Conservation (phyloP, 2,797 vertebrate species). For the Periparus ater region DNA sequence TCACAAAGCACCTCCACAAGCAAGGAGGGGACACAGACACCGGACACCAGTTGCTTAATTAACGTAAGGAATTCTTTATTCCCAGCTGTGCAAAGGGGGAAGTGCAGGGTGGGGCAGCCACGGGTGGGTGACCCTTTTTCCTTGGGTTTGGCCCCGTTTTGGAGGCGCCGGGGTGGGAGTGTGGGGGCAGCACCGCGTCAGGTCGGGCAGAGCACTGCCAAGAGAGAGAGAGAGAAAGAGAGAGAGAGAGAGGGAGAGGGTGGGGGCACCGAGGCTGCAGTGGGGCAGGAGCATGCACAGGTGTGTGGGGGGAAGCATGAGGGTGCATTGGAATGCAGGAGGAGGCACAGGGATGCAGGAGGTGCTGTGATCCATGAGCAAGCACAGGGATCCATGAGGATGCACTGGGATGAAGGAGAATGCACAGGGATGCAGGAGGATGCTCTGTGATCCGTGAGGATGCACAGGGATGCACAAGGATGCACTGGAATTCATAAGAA, state of each 20-base stretch:
- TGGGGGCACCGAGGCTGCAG: background rate
- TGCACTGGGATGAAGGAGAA: too few species aligned
- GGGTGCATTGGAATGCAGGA: background rate
- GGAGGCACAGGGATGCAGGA: background rate
- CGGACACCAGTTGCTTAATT: background rate
- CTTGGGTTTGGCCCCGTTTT: background rate
- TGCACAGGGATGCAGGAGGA: fast-evolving
- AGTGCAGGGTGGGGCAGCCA: background rate
- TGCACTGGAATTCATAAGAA: too few species aligned
- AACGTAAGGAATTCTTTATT: conserved; percentile 55
- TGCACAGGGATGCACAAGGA: background rate
- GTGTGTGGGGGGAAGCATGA: background rate
- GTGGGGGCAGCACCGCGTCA: background rate
- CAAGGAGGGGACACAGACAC: background rate
- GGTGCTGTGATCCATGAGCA: too few species aligned
- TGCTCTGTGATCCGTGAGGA: fast-evolving
- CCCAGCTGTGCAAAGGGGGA: conserved; percentile 29
- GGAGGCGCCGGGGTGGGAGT: background rate
- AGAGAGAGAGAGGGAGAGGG: background rate
- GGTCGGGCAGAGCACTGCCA: conserved; percentile 61
- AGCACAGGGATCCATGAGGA: too few species aligned
- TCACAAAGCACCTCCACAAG: fast-evolving
- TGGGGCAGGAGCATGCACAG: fast-evolving
- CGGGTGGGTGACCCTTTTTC: background rate
- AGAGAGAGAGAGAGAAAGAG: background rate